phyloP scores from a whole-genome alignment of 2,113 vertebrate species.

The Tauraco erythrolophus region DNA sequence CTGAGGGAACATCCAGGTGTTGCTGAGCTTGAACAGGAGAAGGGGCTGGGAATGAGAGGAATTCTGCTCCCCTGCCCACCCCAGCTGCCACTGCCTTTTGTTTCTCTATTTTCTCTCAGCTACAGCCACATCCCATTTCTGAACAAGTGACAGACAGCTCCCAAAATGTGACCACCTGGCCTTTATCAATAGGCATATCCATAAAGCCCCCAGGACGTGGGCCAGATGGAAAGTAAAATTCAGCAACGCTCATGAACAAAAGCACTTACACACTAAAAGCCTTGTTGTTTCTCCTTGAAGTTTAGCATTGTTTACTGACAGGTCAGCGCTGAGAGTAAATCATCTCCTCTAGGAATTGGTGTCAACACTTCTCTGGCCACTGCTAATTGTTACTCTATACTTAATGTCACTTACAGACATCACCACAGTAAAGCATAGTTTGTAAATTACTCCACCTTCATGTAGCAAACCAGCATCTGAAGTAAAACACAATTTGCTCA shows the following conservation, averaged over 20 bases:
- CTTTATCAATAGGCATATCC: constrained; percentile 75
- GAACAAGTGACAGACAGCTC: constrained; percentile 88
- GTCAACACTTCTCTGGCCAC: constrained; percentile 31
- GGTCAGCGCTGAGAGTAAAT: constrained; percentile 26
- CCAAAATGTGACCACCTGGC: constrained; percentile 89
- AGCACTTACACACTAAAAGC: constrained; percentile 8
- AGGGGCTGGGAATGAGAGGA: constrained; percentile 82
- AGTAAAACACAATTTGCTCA: background rate
- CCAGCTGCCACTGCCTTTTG: constrained; percentile 80
- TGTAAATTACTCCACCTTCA: background rate
- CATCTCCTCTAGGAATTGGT: background rate
- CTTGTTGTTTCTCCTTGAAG: background rate
- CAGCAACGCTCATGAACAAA: constrained; percentile 68
- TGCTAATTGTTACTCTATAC: constrained; percentile 46
- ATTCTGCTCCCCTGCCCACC: constrained; percentile 79
- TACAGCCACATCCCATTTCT: constrained; percentile 54
- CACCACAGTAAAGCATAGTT: background rate
- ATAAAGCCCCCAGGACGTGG: constrained; percentile 73
- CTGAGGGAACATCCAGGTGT: constrained; percentile 66
- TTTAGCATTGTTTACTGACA: constrained; percentile 57
- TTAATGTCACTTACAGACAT: background rate
- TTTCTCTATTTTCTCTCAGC: constrained; percentile 61
- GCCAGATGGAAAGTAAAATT: constrained; percentile 86
- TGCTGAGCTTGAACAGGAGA: constrained; percentile 81
- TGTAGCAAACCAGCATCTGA: background rate